Evolutionary conservation across 2,888 invertebrate species (phyloP), one percentile per base, ranked within the genome.

Genomic region (Fragum fragum): DNA sequence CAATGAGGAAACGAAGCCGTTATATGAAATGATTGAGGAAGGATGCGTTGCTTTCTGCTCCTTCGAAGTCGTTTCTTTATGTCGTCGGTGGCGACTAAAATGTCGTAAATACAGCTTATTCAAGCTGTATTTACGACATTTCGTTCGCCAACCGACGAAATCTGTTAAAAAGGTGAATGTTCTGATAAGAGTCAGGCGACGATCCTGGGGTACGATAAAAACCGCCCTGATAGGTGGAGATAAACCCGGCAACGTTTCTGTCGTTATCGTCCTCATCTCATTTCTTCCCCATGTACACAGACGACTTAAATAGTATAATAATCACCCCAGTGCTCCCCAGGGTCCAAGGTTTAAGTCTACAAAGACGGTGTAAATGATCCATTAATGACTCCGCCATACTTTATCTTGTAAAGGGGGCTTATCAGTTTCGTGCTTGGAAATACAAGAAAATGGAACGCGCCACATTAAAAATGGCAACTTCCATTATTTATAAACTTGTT

Each of bases 271-370:
- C 66, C 66, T 23, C 21, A 66, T 66, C 66, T 66, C 26, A 9
- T 42, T 42, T 66, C 39, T 66, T 18, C 66, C 66, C 66, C 66
- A 26, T 39, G 66, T 42, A 29, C 32, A 61, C 61, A 61, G 61
- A 32, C 61, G 61, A 61, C 61, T 61, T 66, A 66, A 66, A 66
- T 66, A 42, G 66, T 66, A 42, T 66, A 42, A 74, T 79, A 79
- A 79, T 79, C 79, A 70, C 79, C 71, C 32, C 28, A 73, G 42
- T 16, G 23, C 79, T 63, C 79, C 80, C 80, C 76, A 57, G 80
- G 80, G 73, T 69, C 53, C 72, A 63, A 29, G 47, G 47, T 28
- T 32, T 23, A 53, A 42, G 61, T 39, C 73, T 73, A 73, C 73
- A 73, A 61, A 73, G 63, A 52, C 52, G 80, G 76, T 69, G 69